Percentiles rank a stretch among this genome's conserved stretches.
These are phyloP conservation scores for Cassiopea andromeda DNA, from an alignment of 30 jellyfish, hydroid and myxozoan species.

Conservation along the genomic window DNA sequence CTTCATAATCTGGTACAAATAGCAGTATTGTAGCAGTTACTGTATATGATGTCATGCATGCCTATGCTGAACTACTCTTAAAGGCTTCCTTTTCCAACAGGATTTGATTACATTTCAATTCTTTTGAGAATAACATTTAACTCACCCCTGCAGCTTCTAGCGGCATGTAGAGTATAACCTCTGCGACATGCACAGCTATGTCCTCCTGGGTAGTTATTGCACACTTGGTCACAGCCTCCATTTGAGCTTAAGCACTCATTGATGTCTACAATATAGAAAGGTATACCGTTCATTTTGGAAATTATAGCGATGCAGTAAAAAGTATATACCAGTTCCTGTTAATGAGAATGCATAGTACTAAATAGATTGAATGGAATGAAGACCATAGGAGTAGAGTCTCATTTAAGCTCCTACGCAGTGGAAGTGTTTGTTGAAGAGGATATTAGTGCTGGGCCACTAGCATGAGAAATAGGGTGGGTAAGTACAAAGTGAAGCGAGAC, in stretches of 20 bases:
- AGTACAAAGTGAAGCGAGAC: too few relatives aligned
- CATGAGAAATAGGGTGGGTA: too few relatives aligned
- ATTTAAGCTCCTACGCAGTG: too few relatives aligned
- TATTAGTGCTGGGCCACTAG: too few relatives aligned
- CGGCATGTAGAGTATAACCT: conserved; percentile 43
- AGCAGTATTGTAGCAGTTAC: not conserved
- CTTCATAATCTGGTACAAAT: not conserved
- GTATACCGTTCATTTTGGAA: not conserved
- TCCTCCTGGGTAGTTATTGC: conserved; percentile 55
- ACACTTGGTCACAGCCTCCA: conserved; percentile 73
- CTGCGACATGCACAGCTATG: conserved; percentile 59
- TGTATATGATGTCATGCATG: too few relatives aligned
- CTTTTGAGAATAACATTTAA: not conserved
- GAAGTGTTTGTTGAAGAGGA: too few relatives aligned
- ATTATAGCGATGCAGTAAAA: not conserved
- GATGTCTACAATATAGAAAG: conserved; percentile 6
- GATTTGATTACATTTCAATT: too few relatives aligned
- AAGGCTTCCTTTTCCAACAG: not conserved
- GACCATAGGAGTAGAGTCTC: too few relatives aligned
- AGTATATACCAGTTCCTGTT: not conserved
- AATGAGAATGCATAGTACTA: too few relatives aligned
- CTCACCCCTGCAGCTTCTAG: not conserved
- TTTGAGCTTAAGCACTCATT: conserved; percentile 60
- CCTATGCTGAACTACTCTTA: too few relatives aligned
- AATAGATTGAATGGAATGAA: too few relatives aligned